Evolutionary conservation across 2,113 vertebrate species (phyloP).

Genomic region (Rhagologus leucostigma): DNA sequence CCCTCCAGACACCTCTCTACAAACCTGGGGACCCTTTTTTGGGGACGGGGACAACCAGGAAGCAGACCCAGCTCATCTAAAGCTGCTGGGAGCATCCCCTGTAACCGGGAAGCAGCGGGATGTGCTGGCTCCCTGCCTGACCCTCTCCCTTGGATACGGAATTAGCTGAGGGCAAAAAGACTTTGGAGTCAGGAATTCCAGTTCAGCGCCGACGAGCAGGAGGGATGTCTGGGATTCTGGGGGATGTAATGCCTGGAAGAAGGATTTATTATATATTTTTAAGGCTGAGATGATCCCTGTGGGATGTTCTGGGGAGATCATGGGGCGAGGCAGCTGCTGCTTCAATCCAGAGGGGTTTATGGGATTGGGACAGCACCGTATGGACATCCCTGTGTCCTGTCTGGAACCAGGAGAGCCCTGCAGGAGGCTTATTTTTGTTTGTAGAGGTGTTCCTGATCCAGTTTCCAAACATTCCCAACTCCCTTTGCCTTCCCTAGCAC

Average conservation of each 20-base stretch:
- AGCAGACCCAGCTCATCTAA: background rate
- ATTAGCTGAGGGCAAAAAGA: background rate
- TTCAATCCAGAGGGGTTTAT: background rate
- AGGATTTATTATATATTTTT: background rate
- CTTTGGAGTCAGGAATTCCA: background rate
- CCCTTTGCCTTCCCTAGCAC: background rate
- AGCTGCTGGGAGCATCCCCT: background rate
- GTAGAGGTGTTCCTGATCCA: background rate
- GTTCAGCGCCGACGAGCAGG: background rate
- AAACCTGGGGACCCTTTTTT: background rate
- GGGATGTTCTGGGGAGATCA: background rate
- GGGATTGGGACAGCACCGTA: background rate
- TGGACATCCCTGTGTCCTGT: background rate
- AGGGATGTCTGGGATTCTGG: background rate
- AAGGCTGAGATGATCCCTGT: background rate
- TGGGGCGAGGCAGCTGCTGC: background rate
- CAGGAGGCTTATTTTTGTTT: background rate
- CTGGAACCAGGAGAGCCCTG: background rate
- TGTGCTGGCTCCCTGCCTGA: background rate
- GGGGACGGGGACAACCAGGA: background rate
- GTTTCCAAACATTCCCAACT: background rate
- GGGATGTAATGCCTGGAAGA: background rate
- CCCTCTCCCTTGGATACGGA: background rate
- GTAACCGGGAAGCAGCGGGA: accelerated
- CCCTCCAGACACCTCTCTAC: background rate